phyloP scores from a whole-genome alignment of 2,888 invertebrate species.

The Strigamia maritima region DNA sequence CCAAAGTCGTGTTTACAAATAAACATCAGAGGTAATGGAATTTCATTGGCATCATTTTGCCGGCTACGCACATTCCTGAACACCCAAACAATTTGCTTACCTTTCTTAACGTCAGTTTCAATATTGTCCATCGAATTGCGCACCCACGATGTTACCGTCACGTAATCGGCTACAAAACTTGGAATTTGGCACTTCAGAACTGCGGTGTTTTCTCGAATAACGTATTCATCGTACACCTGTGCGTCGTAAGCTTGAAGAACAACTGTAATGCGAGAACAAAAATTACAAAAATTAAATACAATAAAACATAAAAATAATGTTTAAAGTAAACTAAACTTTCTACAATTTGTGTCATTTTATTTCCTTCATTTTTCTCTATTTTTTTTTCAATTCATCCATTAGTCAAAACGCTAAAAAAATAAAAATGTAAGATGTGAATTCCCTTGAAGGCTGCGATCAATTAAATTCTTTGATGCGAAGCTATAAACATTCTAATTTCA shows the following conservation, averaged over 20 bases:
- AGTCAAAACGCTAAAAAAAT: not conserved
- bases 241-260: conserved; percentile 49
- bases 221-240: conserved; percentile 50
- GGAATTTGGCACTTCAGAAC: conserved; percentile 54
- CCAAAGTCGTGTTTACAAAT: conserved; percentile 26
- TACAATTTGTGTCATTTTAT: too few relatives aligned
- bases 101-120: conserved; percentile 33
- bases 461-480: not conserved
- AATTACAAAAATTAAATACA: not conserved
- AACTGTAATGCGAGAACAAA: conserved; percentile 40
- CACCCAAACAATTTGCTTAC: conserved; percentile 20
- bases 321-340: too few relatives aligned
- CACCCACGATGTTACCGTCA: conserved; percentile 52
- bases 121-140: conserved; percentile 31
- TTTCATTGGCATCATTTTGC: conserved; percentile 31
- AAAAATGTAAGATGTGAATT: not conserved
- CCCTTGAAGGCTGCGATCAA: conserved; percentile 13
- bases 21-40: conserved; percentile 21
- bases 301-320: not conserved
- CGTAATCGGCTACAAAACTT: conserved; percentile 52
- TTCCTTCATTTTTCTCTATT: not conserved
- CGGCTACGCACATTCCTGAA: not conserved
- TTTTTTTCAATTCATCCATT: not conserved
- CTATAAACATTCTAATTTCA: conserved; percentile 8
- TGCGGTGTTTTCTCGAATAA: conserved; percentile 51